Evolutionary conservation across 2,113 vertebrate genomes (phyloP).

Genomic region (Shinisaurus crocodilurus): DNA sequence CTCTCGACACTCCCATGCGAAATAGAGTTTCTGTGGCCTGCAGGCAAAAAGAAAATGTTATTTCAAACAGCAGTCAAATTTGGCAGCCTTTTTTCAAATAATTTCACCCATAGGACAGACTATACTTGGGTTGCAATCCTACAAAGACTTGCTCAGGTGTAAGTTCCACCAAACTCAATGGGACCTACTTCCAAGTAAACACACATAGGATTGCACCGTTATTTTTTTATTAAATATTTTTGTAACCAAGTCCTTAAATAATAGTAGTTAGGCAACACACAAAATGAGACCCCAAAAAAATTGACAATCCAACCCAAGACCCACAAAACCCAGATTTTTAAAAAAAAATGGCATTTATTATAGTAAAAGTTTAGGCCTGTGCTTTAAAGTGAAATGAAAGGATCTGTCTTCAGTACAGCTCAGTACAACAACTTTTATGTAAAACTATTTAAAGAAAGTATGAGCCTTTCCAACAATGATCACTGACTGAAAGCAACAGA

Average conservation of each 20-base stretch:
- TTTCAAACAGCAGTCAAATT: neutral
- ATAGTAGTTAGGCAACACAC: neutral
- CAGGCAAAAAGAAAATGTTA: slow-evolving; percentile 23
- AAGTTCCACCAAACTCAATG: neutral
- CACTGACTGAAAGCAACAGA: slow-evolving; percentile 17
- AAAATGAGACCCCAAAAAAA: neutral
- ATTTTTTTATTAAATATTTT: neutral
- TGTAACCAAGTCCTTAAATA: neutral
- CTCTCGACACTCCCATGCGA: slow-evolving; percentile 85
- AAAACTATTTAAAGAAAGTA: neutral
- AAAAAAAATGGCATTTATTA: neutral
- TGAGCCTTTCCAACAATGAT: slow-evolving; percentile 20
- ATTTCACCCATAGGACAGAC: neutral
- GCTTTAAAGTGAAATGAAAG: slow-evolving; percentile 24
- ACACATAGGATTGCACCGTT: neutral
- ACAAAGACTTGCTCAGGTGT: neutral
- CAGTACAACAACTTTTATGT: slow-evolving; percentile 16
- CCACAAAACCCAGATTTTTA: neutral
- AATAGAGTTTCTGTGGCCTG: slow-evolving; percentile 86
- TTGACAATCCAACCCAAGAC: neutral
- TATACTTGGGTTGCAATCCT: neutral
- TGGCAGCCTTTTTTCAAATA: neutral
- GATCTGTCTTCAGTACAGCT: slow-evolving; percentile 16
- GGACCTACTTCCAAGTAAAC: neutral
- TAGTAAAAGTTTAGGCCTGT: neutral